These are phyloP conservation scores for Drosophila oshimai DNA, from an alignment of 1,140 invertebrate genomes.

Conservation along the genomic window DNA sequence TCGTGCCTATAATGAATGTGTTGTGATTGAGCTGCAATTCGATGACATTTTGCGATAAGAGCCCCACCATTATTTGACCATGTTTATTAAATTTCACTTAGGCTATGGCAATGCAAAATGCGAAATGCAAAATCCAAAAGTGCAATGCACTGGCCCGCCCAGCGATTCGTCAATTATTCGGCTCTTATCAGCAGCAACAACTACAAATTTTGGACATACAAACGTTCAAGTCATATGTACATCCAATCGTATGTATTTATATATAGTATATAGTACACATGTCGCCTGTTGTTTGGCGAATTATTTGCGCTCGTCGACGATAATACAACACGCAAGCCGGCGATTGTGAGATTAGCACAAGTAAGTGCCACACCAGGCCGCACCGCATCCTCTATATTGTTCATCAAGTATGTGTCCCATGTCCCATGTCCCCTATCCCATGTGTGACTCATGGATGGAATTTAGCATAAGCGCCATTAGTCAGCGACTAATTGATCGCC, in stretches of 20 bases:
- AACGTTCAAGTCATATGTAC: not conserved
- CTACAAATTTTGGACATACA: not conserved
- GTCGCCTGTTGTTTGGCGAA: slow-evolving; percentile 19
- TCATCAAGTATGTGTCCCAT: slow-evolving; percentile 2
- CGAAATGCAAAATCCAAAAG: no score
- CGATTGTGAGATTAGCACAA: slow-evolving; percentile 37
- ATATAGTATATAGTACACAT: not conserved
- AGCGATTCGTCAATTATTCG: slow-evolving; percentile 1
- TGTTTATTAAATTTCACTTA: slow-evolving; percentile 22
- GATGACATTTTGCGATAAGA: slow-evolving; percentile 7
- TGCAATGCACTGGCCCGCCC: slow-evolving; percentile 9
- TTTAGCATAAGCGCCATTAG: slow-evolving; percentile 35
- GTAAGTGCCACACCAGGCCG: slow-evolving; percentile 1
- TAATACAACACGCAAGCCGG: slow-evolving; percentile 26
- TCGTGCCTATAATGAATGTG: slow-evolving; percentile 28
- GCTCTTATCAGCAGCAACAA: slow-evolving; percentile 20
- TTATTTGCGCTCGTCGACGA: slow-evolving; percentile 29
- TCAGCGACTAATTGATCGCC: slow-evolving; percentile 3
- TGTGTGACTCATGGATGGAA: slow-evolving; percentile 21
- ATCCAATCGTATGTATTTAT: not conserved
- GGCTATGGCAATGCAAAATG: slow-evolving; percentile 9
- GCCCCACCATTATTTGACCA: not conserved
- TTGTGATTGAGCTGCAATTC: not conserved
- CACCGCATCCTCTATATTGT: not conserved
- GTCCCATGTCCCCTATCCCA: no score